Evolutionary conservation across 2,797 vertebrate genomes (phyloP), one percentile per base, ranked within the genome.

Genomic region (Garrulus glandarius): DNA sequence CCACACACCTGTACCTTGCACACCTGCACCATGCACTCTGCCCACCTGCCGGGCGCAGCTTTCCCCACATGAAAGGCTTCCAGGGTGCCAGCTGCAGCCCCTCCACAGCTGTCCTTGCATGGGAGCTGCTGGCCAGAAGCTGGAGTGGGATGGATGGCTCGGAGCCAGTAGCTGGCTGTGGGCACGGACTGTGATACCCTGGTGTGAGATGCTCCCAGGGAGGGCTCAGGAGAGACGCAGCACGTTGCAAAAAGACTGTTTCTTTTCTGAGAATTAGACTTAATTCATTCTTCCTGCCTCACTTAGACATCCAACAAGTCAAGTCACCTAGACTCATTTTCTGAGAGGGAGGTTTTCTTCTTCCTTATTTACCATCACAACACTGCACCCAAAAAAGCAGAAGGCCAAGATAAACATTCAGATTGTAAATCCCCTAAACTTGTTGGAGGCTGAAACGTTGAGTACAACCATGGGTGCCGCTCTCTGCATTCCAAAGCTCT

Each of bases 381-480:
- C 17, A 14, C 22, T 47, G 27, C n/a, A 53, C 30, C n/a, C 17
- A 2, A 34, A 65, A 81, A 61, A 27, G 29, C 22, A 70, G 53
- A 65, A n/a, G 15, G 41, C 53, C 57, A 63, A 59, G 44, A 46
- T 21, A 50, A 18, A 59, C 30, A 41, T 39, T 43, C 32, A 16
- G 34, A 71, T 2, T 27, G 39, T 29, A n/a, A 71, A 85, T 59
- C 3, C 12, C 9, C 21, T 29, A 32, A 57, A 44, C 11, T 12
- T 3, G 1, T 9, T 27, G 10, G 49, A 37, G 39, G 61, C 16
- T 67, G 61, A 27, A 60, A 32, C 0, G 0, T 30, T 19, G 47
- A 22, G 7, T 15, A 15, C 53, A 47, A 1, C 29, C 34, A 4
- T 3, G 5, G 34, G 46, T 24, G 26, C 34, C 39, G 0, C 60